phyloP scores from a whole-genome alignment of 2,113 vertebrate genomes.

The Larimichthys polyactis region DNA sequence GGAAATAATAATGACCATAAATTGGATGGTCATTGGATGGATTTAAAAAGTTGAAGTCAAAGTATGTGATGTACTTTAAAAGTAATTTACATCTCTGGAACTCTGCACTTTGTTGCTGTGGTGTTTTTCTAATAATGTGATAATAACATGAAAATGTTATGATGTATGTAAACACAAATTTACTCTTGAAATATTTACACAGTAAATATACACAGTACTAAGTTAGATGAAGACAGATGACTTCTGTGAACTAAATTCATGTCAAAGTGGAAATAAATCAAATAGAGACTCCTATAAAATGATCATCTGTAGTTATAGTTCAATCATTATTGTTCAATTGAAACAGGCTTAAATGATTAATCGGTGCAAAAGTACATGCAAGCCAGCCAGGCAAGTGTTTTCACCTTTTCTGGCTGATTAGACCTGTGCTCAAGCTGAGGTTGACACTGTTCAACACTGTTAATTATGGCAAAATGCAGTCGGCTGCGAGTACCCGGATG shows the following conservation, averaged over 20 bases:
- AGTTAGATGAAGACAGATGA: neutral
- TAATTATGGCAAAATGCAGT: no score
- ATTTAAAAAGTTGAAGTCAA: slow-evolving; percentile 51
- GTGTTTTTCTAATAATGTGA: neutral
- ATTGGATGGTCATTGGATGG: slow-evolving; percentile 46
- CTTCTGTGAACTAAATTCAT: neutral
- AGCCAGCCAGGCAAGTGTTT: no score
- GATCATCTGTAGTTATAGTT: no score
- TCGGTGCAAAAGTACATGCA: no score
- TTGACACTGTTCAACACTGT: neutral
- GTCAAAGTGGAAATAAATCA: neutral
- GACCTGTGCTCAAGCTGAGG: neutral
- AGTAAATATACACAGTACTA: neutral
- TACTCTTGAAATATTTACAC: no score
- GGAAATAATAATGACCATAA: slow-evolving; percentile 57
- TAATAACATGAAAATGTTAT: neutral
- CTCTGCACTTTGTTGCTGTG: neutral
- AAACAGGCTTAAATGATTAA: no score
- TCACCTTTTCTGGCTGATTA: no score
- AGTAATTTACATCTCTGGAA: slow-evolving; percentile 40
- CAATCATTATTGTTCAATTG: no score
- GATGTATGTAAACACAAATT: neutral
- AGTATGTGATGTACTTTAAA: slow-evolving; percentile 35
- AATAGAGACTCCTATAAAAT: neutral
- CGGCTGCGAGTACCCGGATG: no score